Base-by-base conservation (phyloP, 2,113 vertebrate species). In the Cynopterus brachyotis region DNA sequence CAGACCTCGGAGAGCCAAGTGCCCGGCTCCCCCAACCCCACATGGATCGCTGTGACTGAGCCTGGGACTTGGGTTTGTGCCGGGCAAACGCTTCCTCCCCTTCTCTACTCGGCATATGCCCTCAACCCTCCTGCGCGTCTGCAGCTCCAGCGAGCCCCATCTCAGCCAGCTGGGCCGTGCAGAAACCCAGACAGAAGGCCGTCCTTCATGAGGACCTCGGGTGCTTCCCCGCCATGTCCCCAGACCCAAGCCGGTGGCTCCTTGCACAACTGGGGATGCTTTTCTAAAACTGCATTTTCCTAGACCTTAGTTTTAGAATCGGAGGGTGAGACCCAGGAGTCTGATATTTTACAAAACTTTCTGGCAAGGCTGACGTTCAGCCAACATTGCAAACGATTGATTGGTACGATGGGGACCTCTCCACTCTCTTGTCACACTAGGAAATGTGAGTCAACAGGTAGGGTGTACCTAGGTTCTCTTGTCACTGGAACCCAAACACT, bases 1-100 rank as follows among this genome's bases (percentile, higher is more conserved):
- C 76, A 89, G 53, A 53, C 16, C 55, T 37, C 57, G 26, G 26
- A 26, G 24, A 78, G n/a, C 60, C 73, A 26, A 73, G 91, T 9
- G 37, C 78, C 70, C 30, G 9, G 69, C 4, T 0, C 12, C 42
- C 1, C 42, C 11, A 1, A 1, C 28, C 59, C 57, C 0, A 79
- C 32, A 24, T 9, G 37, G 50, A n/a, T 57, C 24, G 45, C 67
- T 37, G 11, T 24, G 45, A 20, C 5, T 0, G 1, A 12, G 11
- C 37, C 16, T 12, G 16, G 55, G 72, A 16, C 6, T 0, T 40
- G 24, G 2, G 53, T 47, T 3, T 76, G 45, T 67, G 30, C 19
- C 2, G 12, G 13, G 4, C 9, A 32, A 20, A 35, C 12, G 10
- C 64, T 35, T 24, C 24, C 24, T 32, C 15, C 69, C 30, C 22